A percentile compares a stretch with the other conserved stretches of the same genome.
These are phyloP conservation scores for Chiloscyllium punctatum DNA, from an alignment of 2,797 vertebrate species.

Conservation along the genomic window DNA sequence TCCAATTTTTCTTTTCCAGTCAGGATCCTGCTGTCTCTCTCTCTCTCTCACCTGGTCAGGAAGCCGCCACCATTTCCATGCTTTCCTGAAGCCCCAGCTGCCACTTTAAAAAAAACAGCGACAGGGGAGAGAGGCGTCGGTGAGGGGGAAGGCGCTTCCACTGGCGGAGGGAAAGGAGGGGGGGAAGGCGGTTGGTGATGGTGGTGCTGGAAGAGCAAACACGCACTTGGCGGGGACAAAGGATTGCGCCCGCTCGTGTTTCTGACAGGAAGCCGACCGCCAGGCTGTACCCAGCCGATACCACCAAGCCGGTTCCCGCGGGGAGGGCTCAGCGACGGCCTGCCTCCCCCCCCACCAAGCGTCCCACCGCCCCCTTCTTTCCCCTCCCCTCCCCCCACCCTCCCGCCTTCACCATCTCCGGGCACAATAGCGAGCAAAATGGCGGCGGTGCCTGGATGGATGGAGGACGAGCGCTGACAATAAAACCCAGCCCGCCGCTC, in stretches of 20 bases:
- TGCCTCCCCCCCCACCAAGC: not conserved
- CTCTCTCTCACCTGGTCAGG: conserved; percentile 16
- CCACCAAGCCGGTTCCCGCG: not conserved
- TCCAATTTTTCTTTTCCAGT: no score
- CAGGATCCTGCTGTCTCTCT: not conserved
- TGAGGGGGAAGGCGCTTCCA: not conserved
- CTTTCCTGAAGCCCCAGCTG: conserved; percentile 3
- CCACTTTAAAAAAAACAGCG: conserved; percentile 17
- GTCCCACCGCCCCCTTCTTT: not conserved
- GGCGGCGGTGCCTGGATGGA: conserved; percentile 55
- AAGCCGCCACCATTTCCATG: conserved; percentile 29
- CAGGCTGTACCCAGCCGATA: no score
- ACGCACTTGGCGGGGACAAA: not conserved
- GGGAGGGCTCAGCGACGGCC: not conserved
- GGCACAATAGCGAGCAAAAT: conserved; percentile 58
- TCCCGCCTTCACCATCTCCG: conserved; percentile 38
- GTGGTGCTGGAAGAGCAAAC: no score
- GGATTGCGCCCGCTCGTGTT: not conserved
- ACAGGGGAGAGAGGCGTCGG: no score
- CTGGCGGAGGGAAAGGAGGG: not conserved
- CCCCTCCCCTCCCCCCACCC: not conserved
- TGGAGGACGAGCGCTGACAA: conserved; percentile 48
- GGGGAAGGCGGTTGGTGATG: not conserved
- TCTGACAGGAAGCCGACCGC: not conserved
- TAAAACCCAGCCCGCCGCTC: conserved; percentile 39